Conservation (phyloP, 2,888 invertebrate species). For the Zaprionus bogoriensis region DNA sequence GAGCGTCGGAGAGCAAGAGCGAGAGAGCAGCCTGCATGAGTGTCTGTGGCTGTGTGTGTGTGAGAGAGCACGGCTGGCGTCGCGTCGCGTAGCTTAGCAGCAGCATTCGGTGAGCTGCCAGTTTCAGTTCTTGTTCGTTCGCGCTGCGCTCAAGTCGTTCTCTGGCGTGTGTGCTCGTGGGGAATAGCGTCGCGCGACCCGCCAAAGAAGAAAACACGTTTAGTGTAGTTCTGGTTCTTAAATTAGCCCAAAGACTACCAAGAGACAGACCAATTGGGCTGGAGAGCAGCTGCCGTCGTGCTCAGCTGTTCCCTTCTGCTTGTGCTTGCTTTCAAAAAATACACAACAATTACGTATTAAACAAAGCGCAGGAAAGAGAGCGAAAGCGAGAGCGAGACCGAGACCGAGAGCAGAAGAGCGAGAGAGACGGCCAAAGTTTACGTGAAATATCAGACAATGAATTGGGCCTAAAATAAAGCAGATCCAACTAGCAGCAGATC, state of each 20-base stretch:
- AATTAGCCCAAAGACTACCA: slow-evolving; percentile 36
- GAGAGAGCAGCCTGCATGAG: no score
- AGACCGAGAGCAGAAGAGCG: neutral
- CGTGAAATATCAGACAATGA: slow-evolving; percentile 31
- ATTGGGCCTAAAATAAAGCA: slow-evolving; percentile 45
- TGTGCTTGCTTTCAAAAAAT: slow-evolving; percentile 13
- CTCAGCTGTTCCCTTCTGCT: slow-evolving; percentile 16
- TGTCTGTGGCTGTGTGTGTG: no score
- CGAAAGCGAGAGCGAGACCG: neutral
- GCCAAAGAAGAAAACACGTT: slow-evolving; percentile 52
- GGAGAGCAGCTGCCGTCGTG: slow-evolving; percentile 24
- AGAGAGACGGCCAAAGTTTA: slow-evolving; percentile 19
- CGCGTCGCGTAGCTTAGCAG: slow-evolving; percentile 37
- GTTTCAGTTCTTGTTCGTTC: slow-evolving; percentile 65
- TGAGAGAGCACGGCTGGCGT: slow-evolving; percentile 3
- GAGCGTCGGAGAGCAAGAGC: slow-evolving; percentile 7
- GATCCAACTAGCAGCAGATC: slow-evolving; percentile 4
- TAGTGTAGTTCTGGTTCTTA: slow-evolving; percentile 31
- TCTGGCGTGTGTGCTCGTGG: neutral
- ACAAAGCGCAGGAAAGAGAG: neutral
- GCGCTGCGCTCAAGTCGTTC: slow-evolving; percentile 52
- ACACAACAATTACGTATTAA: slow-evolving; percentile 51
- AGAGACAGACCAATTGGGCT: slow-evolving; percentile 6
- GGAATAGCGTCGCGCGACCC: slow-evolving; percentile 32
- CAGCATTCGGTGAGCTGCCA: slow-evolving; percentile 41